A percentile compares a stretch with the other conserved stretches of the same genome.
These are phyloP conservation scores for Hypsibius dujardini DNA, from an alignment of 1,140 invertebrate species.

Conservation along the genomic window DNA sequence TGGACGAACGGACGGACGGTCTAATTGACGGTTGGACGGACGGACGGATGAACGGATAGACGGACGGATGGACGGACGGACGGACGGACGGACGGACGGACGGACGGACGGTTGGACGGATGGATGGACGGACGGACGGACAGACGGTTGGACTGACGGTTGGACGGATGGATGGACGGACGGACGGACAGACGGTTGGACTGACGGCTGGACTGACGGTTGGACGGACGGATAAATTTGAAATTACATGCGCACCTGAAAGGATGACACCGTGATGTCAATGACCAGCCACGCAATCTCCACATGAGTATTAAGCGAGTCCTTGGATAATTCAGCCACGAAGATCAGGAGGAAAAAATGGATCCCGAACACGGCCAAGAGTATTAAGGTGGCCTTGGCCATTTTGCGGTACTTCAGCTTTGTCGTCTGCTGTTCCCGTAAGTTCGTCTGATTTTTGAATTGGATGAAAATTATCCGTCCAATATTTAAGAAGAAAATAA, in stretches of 20 bases:
- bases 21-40: too few relatives aligned
- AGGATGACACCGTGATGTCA: neutral
- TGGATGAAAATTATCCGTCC: slow-evolving; percentile 44
- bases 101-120: too few relatives aligned
- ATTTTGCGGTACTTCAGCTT: neutral
- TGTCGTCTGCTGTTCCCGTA: neutral
- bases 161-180: too few relatives aligned
- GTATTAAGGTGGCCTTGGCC: neutral
- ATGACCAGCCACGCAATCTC: neutral
- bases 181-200: too few relatives aligned
- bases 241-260: neutral
- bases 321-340: neutral
- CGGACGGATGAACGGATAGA: too few relatives aligned
- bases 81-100: too few relatives aligned
- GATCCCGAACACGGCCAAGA: slow-evolving; percentile 8
- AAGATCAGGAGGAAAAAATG: slow-evolving; percentile 4
- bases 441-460: neutral
- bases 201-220: too few relatives aligned
- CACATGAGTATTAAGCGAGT: neutral
- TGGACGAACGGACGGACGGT: too few relatives aligned
- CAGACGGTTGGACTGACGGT: too few relatives aligned
- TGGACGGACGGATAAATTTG: neutral
- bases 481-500: slow-evolving; percentile 56
- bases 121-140: too few relatives aligned
- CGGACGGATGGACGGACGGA: too few relatives aligned